Percentiles rank a stretch among this genome's conserved stretches.
Conservation (phyloP, 2,888 invertebrate species). For the Polydrusus pterygomalis region DNA sequence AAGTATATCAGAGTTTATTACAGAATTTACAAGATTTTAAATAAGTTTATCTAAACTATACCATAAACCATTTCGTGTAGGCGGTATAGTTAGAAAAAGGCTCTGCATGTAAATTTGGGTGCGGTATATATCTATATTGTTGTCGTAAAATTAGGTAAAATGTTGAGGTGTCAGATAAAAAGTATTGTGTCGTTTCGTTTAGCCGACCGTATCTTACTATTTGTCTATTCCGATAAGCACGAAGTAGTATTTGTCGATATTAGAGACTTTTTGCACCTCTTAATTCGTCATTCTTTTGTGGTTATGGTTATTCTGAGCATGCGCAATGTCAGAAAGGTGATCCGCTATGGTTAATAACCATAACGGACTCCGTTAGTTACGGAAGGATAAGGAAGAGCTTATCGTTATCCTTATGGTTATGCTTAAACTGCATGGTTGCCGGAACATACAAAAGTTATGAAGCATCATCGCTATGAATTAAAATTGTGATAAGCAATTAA, state of each 20-base stretch:
- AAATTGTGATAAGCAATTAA: no score
- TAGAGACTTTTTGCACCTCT: no score
- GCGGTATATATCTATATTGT: slow-evolving; percentile 48
- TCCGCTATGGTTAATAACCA: no score
- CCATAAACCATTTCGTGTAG: slow-evolving; percentile 45
- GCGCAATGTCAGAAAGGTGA: no score
- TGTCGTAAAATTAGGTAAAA: slow-evolving; percentile 54
- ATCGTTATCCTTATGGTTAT: no score
- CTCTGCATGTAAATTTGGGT: slow-evolving; percentile 45
- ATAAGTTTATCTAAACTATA: slow-evolving; percentile 51
- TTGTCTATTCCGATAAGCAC: slow-evolving; percentile 17
- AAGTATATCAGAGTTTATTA: slow-evolving; percentile 49
- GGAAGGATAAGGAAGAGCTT: no score
- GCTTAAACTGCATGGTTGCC: no score
- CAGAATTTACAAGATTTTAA: slow-evolving; percentile 51
- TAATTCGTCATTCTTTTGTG: no score
- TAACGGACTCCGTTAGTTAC: no score
- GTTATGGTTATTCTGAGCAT: no score
- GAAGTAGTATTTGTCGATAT: slow-evolving; percentile 11
- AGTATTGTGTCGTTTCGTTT: slow-evolving; percentile 28
- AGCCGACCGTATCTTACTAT: slow-evolving; percentile 12
- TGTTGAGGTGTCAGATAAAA: slow-evolving; percentile 50
- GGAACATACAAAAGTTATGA: no score
- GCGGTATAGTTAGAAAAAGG: slow-evolving; percentile 43
- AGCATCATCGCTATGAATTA: no score